Conservation (phyloP, 64 coral and sea anemone species). For the Montipora efflorescens region DNA sequence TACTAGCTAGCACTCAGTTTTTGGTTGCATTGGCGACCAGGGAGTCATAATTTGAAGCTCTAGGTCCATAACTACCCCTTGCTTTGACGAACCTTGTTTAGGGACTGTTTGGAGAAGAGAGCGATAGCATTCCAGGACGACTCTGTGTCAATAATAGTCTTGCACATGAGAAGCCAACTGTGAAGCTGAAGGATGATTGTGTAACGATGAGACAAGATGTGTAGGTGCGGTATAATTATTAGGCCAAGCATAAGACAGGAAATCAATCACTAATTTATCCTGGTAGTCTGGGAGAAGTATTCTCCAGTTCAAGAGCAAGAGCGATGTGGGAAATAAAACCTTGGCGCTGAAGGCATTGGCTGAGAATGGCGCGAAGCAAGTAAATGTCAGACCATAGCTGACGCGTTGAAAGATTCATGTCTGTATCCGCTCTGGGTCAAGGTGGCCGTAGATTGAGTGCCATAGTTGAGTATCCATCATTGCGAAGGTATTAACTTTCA, state of each 20-base stretch:
- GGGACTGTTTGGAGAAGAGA: no score
- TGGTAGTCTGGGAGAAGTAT: background rate
- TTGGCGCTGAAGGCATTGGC: slow-evolving; percentile 12
- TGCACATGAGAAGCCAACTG: background rate
- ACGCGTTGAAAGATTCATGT: background rate
- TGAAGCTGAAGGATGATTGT: slow-evolving; percentile 9
- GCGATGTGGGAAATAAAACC: background rate
- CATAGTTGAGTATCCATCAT: background rate
- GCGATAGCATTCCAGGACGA: background rate
- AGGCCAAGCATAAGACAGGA: slow-evolving; percentile 25
- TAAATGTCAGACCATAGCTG: background rate
- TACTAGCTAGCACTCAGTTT: no score
- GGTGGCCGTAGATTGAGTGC: background rate
- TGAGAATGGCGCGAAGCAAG: background rate
- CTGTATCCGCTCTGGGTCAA: slow-evolving; percentile 7
- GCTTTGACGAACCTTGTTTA: background rate
- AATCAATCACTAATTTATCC: background rate
- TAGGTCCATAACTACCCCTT: background rate
- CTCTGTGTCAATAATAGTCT: background rate
- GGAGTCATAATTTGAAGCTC: no score
- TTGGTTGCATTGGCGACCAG: no score
- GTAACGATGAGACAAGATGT: background rate
- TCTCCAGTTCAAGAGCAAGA: slow-evolving; percentile 1
- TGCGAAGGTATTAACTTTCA: background rate
- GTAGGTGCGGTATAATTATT: background rate